Evolutionary conservation across 2,797 vertebrate species (phyloP).

Genomic region (Siniperca obscura): DNA sequence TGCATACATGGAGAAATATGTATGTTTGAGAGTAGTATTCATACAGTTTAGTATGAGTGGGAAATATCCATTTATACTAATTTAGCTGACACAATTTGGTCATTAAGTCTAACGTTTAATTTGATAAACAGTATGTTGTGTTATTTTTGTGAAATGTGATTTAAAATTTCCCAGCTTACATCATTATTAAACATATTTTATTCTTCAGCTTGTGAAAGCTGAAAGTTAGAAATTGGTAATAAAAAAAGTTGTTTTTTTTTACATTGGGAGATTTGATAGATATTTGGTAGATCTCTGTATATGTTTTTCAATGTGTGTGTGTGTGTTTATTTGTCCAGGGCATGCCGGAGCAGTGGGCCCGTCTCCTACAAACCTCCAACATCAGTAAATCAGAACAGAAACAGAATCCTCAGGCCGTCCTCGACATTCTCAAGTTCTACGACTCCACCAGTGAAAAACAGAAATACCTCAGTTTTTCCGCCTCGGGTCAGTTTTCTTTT

Average conservation of each 20-base stretch:
- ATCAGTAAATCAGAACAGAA: constrained; percentile 99
- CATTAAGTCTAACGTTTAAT: background rate
- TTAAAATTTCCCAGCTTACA: background rate
- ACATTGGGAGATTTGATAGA: background rate
- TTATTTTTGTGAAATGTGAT: background rate
- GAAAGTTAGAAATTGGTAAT: background rate
- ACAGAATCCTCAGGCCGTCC: constrained; percentile 97
- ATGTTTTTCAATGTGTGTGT: constrained; percentile 16
- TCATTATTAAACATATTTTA: background rate
- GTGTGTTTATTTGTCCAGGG: constrained; percentile 84
- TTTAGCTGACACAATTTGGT: background rate
- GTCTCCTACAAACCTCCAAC: constrained; percentile 97
- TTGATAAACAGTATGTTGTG: no score
- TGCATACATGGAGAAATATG: no score
- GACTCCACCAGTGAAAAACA: constrained; percentile 96
- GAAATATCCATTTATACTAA: background rate
- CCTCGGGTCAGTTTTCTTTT: constrained; percentile 86
- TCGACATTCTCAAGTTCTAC: constrained; percentile 98
- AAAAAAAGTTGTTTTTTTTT: no score
- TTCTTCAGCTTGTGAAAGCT: background rate
- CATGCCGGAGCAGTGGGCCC: constrained; percentile 99
- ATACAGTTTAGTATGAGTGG: no score
- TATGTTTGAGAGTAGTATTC: no score
- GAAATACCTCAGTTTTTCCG: constrained; percentile 97
- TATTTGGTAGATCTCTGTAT: constrained; percentile 2